Evolutionary conservation across 2,797 vertebrate genomes (phyloP).

Genomic region (Acipenser transmontanus): DNA sequence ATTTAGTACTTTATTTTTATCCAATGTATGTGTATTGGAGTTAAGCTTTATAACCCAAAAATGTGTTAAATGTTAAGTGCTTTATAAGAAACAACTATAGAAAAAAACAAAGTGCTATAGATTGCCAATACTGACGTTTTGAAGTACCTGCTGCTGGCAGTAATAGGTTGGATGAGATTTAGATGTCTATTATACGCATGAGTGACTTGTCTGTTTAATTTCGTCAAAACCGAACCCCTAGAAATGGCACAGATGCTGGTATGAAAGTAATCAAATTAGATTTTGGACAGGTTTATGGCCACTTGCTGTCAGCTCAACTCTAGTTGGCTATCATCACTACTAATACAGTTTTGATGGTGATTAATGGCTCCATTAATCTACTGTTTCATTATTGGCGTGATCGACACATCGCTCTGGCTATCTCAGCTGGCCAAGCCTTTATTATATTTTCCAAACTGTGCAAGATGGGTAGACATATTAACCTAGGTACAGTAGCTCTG

Average conservation of each 20-base stretch:
- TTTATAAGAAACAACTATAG: too few relatives aligned
- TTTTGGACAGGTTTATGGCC: constrained; percentile 98
- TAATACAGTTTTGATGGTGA: constrained; percentile 90
- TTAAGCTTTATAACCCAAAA: too few relatives aligned
- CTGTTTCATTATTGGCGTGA: constrained; percentile 74
- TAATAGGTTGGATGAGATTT: constrained; percentile 73
- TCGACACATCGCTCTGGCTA: constrained; percentile 73
- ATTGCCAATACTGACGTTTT: background rate
- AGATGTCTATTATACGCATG: constrained; percentile 83
- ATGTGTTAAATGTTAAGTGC: too few relatives aligned
- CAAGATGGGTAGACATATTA: background rate
- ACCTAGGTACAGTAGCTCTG: too few relatives aligned
- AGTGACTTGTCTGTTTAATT: constrained; percentile 85
- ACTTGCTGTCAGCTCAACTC: constrained; percentile 93
- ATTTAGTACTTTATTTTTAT: too few relatives aligned
- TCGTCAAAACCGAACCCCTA: constrained; percentile 76
- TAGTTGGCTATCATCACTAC: constrained; percentile 71
- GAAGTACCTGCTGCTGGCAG: constrained; percentile 53
- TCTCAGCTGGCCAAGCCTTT: constrained; percentile 51
- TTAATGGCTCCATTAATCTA: constrained; percentile 95
- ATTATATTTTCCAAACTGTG: constrained; percentile 26
- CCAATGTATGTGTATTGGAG: too few relatives aligned
- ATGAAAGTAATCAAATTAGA: constrained; percentile 98
- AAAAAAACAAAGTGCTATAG: too few relatives aligned
- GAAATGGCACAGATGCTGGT: constrained; percentile 87